These are phyloP conservation scores for Tenthredo scrophulariae DNA, from an alignment of 2,888 invertebrate genomes.

Conservation along the genomic window DNA sequence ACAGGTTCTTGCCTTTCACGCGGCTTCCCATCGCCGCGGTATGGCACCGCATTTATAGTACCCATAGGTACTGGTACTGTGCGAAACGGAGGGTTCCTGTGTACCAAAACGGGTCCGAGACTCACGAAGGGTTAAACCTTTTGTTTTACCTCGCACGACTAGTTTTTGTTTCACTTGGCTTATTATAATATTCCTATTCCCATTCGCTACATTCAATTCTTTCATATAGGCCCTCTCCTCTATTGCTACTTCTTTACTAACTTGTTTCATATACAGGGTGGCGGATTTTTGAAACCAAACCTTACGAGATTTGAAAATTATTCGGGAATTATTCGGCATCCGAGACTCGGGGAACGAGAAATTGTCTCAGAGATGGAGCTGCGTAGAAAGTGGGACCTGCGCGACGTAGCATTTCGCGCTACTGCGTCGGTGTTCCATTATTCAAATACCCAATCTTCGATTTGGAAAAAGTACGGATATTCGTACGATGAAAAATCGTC, in stretches of 20 bases:
- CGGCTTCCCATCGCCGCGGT: slow-evolving; percentile 15
- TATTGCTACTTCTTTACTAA: neutral
- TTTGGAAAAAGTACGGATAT: no score
- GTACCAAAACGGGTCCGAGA: neutral
- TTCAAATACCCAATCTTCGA: no score
- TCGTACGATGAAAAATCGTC: neutral
- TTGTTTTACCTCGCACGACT: slow-evolving; percentile 76
- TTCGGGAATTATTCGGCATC: neutral
- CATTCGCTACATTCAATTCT: slow-evolving; percentile 51
- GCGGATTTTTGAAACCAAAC: neutral
- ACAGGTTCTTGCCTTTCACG: slow-evolving; percentile 55
- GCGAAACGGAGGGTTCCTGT: slow-evolving; percentile 20
- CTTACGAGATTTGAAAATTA: neutral
- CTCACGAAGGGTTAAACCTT: slow-evolving; percentile 60
- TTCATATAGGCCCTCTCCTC: neutral
- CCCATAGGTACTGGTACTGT: neutral
- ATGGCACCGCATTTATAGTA: neutral
- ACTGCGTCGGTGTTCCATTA: no score
- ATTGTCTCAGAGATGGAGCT: no score
- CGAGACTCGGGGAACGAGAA: no score
- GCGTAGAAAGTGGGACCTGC: no score
- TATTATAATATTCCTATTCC: slow-evolving; percentile 69
- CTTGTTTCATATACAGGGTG: neutral
- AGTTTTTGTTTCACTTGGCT: slow-evolving; percentile 75
- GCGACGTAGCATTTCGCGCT: no score